Evolutionary conservation across 2,888 invertebrate species (phyloP).

Genomic region (Ornithoptera alexandrae): DNA sequence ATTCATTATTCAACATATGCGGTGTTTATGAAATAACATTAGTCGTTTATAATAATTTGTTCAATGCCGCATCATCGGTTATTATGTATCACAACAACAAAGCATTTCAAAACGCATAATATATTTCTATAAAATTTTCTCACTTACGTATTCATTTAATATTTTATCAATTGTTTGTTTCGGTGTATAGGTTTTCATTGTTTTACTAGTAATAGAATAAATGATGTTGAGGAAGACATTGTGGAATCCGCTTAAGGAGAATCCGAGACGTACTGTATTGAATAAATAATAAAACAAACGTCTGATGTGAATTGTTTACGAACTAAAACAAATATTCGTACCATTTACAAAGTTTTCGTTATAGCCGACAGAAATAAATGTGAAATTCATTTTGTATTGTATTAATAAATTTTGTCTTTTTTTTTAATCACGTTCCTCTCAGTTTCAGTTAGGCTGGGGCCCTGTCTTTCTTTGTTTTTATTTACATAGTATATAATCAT

Average conservation of each 20-base stretch:
- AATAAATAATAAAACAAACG: constrained; percentile 4
- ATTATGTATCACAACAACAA: constrained; percentile 1
- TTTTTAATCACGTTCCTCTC: no score
- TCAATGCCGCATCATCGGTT: neutral
- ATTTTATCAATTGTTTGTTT: neutral
- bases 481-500: no score
- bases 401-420: no score
- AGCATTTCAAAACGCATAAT: neutral
- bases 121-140: neutral
- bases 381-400: neutral
- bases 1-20: no score
- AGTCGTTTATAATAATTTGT: neutral
- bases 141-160: constrained; percentile 1
- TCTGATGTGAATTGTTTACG: neutral
- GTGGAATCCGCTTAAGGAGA: neutral
- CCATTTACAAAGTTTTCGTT: no score
- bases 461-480: no score
- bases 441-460: no score
- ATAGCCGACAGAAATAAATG: no score
- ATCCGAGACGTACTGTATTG: neutral
- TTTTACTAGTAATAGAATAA: constrained; percentile 2
- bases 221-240: neutral
- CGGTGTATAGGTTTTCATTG: neutral
- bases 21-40: neutral
- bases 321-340: constrained; percentile 2